Evolutionary conservation across 2,797 vertebrate species (phyloP).

Genomic region (Podarcis siculus): DNA sequence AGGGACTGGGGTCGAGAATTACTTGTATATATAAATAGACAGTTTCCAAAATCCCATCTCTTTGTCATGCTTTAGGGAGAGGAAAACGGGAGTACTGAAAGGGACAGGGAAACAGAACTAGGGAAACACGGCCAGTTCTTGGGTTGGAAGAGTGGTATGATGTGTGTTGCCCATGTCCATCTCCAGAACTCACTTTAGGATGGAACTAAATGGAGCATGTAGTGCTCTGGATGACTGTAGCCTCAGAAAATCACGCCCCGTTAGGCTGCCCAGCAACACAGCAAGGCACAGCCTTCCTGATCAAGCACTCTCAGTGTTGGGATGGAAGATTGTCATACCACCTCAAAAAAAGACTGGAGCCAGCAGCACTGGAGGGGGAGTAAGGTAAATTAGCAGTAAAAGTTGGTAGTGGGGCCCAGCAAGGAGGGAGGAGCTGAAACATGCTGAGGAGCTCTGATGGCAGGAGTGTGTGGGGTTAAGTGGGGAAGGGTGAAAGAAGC

Average conservation of each 20-base stretch:
- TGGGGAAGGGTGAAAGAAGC: neutral
- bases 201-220: neutral
- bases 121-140: neutral
- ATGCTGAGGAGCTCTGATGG: neutral
- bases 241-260: neutral
- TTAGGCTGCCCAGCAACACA: neutral
- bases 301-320: neutral
- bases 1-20: neutral
- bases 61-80: neutral
- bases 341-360: neutral
- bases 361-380: neutral
- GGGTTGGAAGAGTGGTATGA: neutral
- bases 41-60: neutral
- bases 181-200: neutral
- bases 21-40: neutral
- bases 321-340: neutral
- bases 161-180: neutral
- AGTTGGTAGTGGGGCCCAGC: neutral
- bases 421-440: neutral
- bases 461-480: neutral
- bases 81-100: neutral
- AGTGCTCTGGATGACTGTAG: neutral
- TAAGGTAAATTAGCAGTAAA: neutral
- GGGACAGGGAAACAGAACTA: neutral
- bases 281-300: neutral